Percentiles rank a stretch among this genome's conserved stretches.
phyloP scores from a whole-genome alignment of 1,140 invertebrate species.

The Atta colombica region DNA sequence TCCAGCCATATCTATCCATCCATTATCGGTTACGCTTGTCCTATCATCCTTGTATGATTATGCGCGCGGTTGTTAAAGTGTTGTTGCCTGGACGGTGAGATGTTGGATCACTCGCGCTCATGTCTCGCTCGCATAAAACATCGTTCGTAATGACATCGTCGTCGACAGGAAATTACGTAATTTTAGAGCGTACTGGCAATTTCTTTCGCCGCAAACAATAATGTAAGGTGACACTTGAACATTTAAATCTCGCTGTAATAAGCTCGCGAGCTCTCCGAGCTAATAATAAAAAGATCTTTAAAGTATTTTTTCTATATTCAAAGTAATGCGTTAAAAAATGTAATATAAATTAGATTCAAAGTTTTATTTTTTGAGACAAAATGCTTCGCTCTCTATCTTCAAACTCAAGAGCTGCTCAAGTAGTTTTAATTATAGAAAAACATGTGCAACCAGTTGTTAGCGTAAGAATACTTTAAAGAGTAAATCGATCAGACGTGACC shows the following conservation, averaged over 20 bases:
- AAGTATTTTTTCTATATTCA: neutral
- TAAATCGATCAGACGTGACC: slow-evolving; percentile 54
- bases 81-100: slow-evolving; percentile 47
- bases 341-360: slow-evolving; percentile 1
- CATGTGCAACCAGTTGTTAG: slow-evolving; percentile 20
- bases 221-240: neutral
- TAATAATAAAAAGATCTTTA: neutral
- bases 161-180: slow-evolving; percentile 15
- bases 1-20: slow-evolving; percentile 40
- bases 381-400: neutral
- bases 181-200: neutral
- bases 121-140: slow-evolving; percentile 24
- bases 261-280: neutral
- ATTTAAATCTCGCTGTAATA: neutral
- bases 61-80: slow-evolving; percentile 39
- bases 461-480: slow-evolving; percentile 45
- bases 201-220: slow-evolving; percentile 21
- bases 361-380: slow-evolving; percentile 1
- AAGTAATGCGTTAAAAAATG: neutral
- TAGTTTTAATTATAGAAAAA: slow-evolving; percentile 47
- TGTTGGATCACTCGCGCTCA: neutral
- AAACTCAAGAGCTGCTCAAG: neutral
- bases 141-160: neutral
- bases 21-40: slow-evolving; percentile 53
- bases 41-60: slow-evolving; percentile 58